Percentiles rank a stretch among this genome's conserved stretches.
Evolutionary conservation across 2,888 invertebrate species (phyloP).

Genomic region (Chalcis sispes): DNA sequence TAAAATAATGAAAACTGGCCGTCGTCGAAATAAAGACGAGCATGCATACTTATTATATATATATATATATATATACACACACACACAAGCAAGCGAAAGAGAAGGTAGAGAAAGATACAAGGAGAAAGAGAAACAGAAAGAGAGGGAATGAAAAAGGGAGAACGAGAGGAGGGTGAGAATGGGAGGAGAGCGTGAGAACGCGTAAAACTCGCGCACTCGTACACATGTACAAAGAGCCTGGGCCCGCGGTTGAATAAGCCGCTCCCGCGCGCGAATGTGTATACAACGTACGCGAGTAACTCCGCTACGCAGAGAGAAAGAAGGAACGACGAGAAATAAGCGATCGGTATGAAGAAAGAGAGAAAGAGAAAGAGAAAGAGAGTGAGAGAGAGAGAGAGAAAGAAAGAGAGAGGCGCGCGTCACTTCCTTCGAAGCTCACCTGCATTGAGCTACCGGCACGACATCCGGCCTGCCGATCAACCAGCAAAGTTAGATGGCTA

Average conservation of each 20-base stretch:
- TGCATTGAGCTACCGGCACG: constrained; percentile 41
- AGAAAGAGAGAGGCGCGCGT: constrained; percentile 38
- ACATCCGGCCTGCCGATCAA: constrained; percentile 54
- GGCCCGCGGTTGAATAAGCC: too few species aligned
- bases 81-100: background rate
- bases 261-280: too few species aligned
- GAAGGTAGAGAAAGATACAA: background rate
- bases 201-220: constrained; percentile 60
- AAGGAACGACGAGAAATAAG: too few species aligned
- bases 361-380: constrained; percentile 34
- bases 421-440: constrained; percentile 61
- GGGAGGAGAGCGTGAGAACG: constrained; percentile 71
- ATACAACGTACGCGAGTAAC: too few species aligned
- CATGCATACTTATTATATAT: too few species aligned
- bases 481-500: constrained; percentile 16
- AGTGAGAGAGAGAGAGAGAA: constrained; percentile 53
- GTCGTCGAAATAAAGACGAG: too few species aligned
- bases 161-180: constrained; percentile 55
- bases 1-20: too few species aligned
- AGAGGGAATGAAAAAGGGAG: constrained; percentile 28
- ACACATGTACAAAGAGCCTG: too few species aligned
- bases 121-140: background rate
- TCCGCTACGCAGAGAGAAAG: too few species aligned
- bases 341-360: constrained; percentile 9
- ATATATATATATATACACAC: too few species aligned